Base-by-base conservation (phyloP, 2,888 invertebrate genomes). In the Parasteatoda lunata region DNA sequence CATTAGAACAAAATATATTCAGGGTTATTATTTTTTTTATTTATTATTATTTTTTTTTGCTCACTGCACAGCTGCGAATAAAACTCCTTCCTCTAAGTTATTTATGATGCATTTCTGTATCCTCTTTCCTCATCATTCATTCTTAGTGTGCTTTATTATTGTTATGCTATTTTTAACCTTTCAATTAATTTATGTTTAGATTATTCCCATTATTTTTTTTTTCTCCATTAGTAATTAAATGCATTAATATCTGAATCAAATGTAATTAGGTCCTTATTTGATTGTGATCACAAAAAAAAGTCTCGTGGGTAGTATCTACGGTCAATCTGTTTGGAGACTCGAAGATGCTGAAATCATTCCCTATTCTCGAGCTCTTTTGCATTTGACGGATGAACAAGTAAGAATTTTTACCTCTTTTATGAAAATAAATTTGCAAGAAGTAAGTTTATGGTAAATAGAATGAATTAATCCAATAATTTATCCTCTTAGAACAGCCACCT, bases 281-380 rank as follows among this genome's bases (percentile, higher is more conserved):
- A 94, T 98, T 87, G 95, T 98, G 11, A 96, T 97, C 89, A 97
- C 97, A 47, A 95, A 95, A 91, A 95, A 96, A 88, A 94, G 95
- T 92, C 94, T 95, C 93, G 93, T 97, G 64, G 98, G 98, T 47
- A 95, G 95, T 89, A 93, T 97, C 80, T 95, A 95, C 90, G 95
- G 95, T 0, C 95, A 96, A 90, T 94, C 95, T 30, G 94, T 97
- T 90, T 97, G 95, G 93, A 94, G 95, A 91, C 92, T 97, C 90
- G 95, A 95, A 0, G 95, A 95, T 75, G 94, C 89, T n/a, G 90
- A 90, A 49, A 77, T 89, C n/a, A 79, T 98, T 90, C 96, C 98
- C 0, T 99, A 96, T 92, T 94, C 96, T 82, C 94, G 96, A 90
- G 96, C 97, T 45, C 94, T 95, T 64, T 94, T 96, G 78, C 97